phyloP scores from a whole-genome alignment of 1,140 invertebrate genomes.

The Drosophila suzukii region DNA sequence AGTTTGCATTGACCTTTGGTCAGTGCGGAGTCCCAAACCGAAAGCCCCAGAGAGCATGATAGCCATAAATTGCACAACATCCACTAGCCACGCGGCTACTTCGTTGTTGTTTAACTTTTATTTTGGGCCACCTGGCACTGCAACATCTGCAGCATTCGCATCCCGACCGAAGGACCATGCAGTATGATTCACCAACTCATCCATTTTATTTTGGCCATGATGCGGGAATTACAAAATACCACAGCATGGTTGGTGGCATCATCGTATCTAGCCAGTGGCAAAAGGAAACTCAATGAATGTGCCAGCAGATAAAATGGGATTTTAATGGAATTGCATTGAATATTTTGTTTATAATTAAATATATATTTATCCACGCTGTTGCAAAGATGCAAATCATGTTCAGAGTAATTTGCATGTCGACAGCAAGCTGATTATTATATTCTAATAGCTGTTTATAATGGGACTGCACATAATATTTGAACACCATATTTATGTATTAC shows the following conservation, averaged over 20 bases:
- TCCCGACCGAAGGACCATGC: constrained; percentile 3
- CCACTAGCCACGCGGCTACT: constrained; percentile 10
- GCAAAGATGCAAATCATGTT: not conserved
- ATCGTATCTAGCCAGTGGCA: not conserved
- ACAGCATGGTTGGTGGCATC: not conserved
- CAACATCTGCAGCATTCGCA: constrained; percentile 15
- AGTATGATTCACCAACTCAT: constrained; percentile 26
- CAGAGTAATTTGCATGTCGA: not conserved
- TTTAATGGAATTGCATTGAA: constrained; percentile 36
- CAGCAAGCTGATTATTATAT: not conserved
- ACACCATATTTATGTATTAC: not conserved
- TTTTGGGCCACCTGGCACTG: constrained; percentile 40
- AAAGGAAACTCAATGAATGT: constrained; percentile 3
- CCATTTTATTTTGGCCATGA: constrained; percentile 35
- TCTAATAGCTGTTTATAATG: not conserved
- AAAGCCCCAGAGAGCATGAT: constrained; percentile 25
- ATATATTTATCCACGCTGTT: not conserved
- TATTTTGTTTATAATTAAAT: constrained; percentile 5
- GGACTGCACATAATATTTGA: not conserved
- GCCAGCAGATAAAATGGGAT: constrained; percentile 19
- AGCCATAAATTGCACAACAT: constrained; percentile 49
- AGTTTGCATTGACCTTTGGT: constrained; percentile 30
- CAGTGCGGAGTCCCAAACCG: constrained; percentile 8
- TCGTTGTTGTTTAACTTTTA: constrained; percentile 37
- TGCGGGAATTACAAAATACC: constrained; percentile 38